Base-by-base conservation (phyloP, 2,797 vertebrate species). In the Catamblyrhynchus diadema region DNA sequence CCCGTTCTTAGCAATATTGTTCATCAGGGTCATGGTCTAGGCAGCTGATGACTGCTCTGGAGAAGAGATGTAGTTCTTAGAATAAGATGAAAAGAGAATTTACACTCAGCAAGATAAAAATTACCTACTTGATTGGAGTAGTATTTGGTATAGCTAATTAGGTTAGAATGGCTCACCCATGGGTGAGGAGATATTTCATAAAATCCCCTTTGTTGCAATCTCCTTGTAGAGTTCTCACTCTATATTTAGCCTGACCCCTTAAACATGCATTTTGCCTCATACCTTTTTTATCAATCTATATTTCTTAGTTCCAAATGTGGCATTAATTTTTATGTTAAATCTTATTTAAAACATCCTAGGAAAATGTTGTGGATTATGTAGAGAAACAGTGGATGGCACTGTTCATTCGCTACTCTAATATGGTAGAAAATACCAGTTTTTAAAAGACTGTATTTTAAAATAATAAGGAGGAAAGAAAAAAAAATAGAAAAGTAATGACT, bases 351-450 rank as follows among this genome's bases (percentile, higher is more conserved):
- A 37, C 66, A 22, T 66, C 65, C 21, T 44, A 53, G 50, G 37
- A 81, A 88, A 62, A 59, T 8, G 11, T 33, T 94, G 96, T 94
- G 93, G 91, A 83, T 97, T 90, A 88, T 45, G 62, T 53, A 75
- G 79, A 89, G 86, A 64, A 96, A 97, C 97, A 96, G 96, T 94
- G 95, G 97, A 97, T 97, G 97, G 96, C 97, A 97, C 78, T 97
- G 95, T 97, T 97, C 75, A 53, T 95, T 97, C 84, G 37, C 73
- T 92, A 41, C 90, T 96, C 69, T 85, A 39, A 73, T 62, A 57
- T 64, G 50, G 35, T 42, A 74, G 69, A 77, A 81, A 91, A 86
- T 86, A 32, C 28, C 61, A 84, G 37, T 37, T 96, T 91, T 85
- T 2, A 93, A 95, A 86, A 78, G 32, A 51, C 71, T 90, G 65